Evolutionary conservation across 2,888 invertebrate species (phyloP).

Genomic region (Drosophila affinis): DNA sequence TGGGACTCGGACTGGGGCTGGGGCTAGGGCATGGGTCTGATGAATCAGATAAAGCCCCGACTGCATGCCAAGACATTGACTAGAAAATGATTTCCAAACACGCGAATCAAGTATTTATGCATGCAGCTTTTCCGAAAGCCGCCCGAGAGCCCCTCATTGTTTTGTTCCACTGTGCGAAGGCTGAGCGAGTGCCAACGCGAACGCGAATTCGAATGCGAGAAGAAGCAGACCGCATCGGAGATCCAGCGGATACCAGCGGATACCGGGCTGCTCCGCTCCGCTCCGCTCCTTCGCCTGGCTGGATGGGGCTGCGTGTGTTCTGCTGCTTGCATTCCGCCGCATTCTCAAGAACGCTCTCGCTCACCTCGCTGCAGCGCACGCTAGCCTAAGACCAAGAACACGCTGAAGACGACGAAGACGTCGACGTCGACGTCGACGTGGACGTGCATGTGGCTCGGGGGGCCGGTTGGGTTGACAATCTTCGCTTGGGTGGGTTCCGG

Average conservation of each 20-base stretch:
- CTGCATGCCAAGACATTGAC: slow-evolving; percentile 81
- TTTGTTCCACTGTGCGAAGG: slow-evolving; percentile 74
- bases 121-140: slow-evolving; percentile 51
- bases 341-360: slow-evolving; percentile 69
- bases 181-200: slow-evolving; percentile 44
- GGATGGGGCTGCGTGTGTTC: slow-evolving; percentile 75
- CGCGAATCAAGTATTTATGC: slow-evolving; percentile 79
- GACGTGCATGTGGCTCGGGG: slow-evolving; percentile 50
- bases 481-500: slow-evolving; percentile 66
- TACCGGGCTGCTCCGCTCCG: slow-evolving; percentile 30
- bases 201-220: slow-evolving; percentile 49
- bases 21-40: slow-evolving; percentile 42
- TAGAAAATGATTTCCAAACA: slow-evolving; percentile 82
- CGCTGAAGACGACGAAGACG: slow-evolving; percentile 7
- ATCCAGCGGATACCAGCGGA: slow-evolving; percentile 29
- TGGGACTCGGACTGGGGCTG: neutral
- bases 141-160: slow-evolving; percentile 56
- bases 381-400: slow-evolving; percentile 42
- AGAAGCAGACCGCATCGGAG: slow-evolving; percentile 80
- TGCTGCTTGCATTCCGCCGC: slow-evolving; percentile 70
- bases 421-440: slow-evolving; percentile 10
- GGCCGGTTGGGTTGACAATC: slow-evolving; percentile 63
- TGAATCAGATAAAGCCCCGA: slow-evolving; percentile 81
- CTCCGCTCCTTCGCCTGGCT: slow-evolving; percentile 49
- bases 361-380: slow-evolving; percentile 56